Evolutionary conservation across 2,113 vertebrate genomes (phyloP).

Genomic region (Centropus unirufus): DNA sequence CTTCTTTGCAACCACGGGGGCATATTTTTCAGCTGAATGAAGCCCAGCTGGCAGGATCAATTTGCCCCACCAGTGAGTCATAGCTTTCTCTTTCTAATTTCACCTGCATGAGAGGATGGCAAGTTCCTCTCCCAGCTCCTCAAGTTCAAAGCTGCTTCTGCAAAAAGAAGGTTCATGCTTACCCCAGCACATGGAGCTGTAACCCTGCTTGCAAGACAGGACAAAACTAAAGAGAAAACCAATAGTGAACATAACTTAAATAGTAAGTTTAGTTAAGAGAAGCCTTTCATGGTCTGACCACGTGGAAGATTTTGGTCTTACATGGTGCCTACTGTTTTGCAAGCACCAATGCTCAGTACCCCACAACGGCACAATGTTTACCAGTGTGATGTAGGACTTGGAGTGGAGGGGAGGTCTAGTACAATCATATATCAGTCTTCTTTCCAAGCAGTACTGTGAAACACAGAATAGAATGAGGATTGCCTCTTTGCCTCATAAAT

Average conservation of each 20-base stretch:
- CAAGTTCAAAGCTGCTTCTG: not conserved
- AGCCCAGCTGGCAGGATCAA: slow-evolving; percentile 63
- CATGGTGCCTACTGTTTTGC: not conserved
- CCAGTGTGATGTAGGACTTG: not conserved
- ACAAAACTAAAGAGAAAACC: not conserved
- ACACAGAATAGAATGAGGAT: slow-evolving; percentile 52
- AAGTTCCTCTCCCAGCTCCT: slow-evolving; percentile 29
- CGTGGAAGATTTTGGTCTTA: not conserved
- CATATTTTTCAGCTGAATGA: slow-evolving; percentile 68
- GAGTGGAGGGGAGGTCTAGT: not conserved
- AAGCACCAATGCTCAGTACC: not conserved
- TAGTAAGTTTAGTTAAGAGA: not conserved
- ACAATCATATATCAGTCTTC: not conserved
- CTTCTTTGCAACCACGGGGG: slow-evolving; percentile 54
- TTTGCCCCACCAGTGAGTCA: slow-evolving; percentile 67
- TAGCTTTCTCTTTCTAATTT: slow-evolving; percentile 34
- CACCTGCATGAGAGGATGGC: slow-evolving; percentile 39
- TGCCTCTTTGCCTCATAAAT: slow-evolving; percentile 47
- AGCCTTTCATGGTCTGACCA: not conserved
- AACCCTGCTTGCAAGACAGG: not conserved
- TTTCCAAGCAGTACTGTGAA: slow-evolving; percentile 7
- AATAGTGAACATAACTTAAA: not conserved
- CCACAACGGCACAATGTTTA: not conserved
- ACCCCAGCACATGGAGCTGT: not conserved
- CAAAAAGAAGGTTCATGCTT: not conserved